Conservation (phyloP, 37 sponge, comb jelly and placozoan genomes). For the Eunapius fragilis region DNA sequence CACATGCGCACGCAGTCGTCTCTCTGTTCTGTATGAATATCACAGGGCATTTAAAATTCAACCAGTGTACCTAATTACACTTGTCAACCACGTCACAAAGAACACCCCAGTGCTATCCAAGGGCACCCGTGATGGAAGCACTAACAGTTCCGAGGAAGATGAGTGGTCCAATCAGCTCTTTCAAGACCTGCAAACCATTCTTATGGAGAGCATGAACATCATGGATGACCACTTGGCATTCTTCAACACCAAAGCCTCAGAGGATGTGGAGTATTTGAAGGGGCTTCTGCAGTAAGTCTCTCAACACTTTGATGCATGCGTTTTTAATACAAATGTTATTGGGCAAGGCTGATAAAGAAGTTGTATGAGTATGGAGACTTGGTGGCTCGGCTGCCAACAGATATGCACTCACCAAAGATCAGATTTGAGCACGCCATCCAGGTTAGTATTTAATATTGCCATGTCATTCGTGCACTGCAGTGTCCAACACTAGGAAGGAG, state of each 20-base stretch:
- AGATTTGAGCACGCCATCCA: not conserved
- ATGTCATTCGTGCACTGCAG: too few relatives aligned
- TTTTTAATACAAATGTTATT: not conserved
- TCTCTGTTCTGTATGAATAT: constrained; percentile 50
- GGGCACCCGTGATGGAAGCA: not conserved
- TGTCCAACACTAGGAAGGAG: too few relatives aligned
- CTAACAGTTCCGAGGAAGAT: not conserved
- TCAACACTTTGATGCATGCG: not conserved
- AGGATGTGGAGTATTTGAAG: not conserved
- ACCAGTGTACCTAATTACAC: not conserved
- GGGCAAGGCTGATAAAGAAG: not conserved
- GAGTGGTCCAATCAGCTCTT: not conserved
- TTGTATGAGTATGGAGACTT: not conserved
- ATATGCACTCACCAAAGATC: not conserved
- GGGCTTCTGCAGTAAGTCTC: not conserved
- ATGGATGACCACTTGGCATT: not conserved
- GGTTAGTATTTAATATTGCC: not conserved
- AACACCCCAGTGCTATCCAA: not conserved
- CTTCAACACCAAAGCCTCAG: not conserved
- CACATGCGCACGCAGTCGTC: constrained; percentile 17
- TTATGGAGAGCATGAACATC: not conserved
- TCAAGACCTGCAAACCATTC: not conserved
- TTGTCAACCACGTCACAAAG: constrained; percentile 19
- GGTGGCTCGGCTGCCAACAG: not conserved
- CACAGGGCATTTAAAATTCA: constrained; percentile 42